Evolutionary conservation across 2,888 invertebrate species (phyloP).

Genomic region (Parnassius apollo): DNA sequence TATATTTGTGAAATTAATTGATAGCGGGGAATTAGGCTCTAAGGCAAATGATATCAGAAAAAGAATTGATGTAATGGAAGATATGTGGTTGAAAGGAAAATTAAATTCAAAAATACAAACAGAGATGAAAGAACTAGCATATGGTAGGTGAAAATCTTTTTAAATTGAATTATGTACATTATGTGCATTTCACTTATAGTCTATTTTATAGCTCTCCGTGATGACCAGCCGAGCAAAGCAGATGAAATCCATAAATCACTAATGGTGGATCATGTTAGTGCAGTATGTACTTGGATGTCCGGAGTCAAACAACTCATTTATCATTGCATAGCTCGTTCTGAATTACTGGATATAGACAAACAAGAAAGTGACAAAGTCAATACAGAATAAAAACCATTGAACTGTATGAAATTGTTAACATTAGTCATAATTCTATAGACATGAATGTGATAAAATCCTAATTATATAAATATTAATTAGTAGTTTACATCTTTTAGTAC

Average conservation of each 20-base stretch:
- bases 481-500: too few relatives aligned
- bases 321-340: conserved; percentile 65
- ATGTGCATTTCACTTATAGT: background rate
- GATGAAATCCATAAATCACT: conserved; percentile 81
- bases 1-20: conserved; percentile 55
- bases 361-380: conserved; percentile 38
- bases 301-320: conserved; percentile 82
- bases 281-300: conserved; percentile 83
- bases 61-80: conserved; percentile 77
- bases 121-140: conserved; percentile 75
- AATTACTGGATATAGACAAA: conserved; percentile 67
- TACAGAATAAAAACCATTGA: conserved; percentile 1
- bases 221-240: conserved; percentile 70
- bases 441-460: too few relatives aligned
- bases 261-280: conserved; percentile 81
- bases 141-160: conserved; percentile 58
- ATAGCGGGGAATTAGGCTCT: conserved; percentile 58
- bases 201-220: conserved; percentile 71
- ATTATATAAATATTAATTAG: too few relatives aligned
- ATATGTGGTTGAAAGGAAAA: conserved; percentile 81
- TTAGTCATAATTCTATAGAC: too few relatives aligned
- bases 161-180: too few relatives aligned
- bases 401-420: too few relatives aligned
- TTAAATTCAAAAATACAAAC: conserved; percentile 69
- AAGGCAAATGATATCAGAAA: conserved; percentile 78